A percentile compares a stretch with the other conserved stretches of the same genome.
These are phyloP conservation scores for Chrysochloris asiatica DNA, from an alignment of 2,113 vertebrate species.

Conservation along the genomic window DNA sequence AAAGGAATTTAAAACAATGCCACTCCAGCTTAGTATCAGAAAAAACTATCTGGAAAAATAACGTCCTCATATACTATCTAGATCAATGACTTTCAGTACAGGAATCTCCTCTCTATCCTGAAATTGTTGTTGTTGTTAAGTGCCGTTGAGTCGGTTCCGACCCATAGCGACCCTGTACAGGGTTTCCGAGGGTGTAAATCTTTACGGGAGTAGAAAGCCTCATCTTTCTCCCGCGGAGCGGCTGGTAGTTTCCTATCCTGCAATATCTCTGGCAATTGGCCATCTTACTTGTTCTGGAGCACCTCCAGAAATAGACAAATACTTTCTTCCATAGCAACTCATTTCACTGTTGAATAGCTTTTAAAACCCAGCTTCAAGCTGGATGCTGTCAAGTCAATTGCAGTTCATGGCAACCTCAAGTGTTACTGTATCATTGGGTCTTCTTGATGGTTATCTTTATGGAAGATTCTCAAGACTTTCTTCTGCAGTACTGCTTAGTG, in stretches of 20 bases:
- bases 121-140: too few relatives aligned
- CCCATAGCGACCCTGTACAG: too few relatives aligned
- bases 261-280: not conserved
- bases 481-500: not conserved
- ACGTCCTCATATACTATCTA: not conserved
- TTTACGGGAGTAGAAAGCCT: too few relatives aligned
- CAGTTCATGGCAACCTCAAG: not conserved
- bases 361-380: not conserved
- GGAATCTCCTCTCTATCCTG: not conserved
- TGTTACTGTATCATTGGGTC: not conserved
- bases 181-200: too few relatives aligned
- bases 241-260: too few relatives aligned
- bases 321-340: not conserved
- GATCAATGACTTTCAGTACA: not conserved
- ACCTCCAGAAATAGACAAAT: not conserved
- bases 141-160: too few relatives aligned
- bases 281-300: not conserved
- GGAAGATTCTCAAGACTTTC: not conserved
- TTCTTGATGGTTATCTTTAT: not conserved
- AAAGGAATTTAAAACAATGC: not conserved
- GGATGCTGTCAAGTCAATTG: not conserved
- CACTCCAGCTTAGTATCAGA: not conserved
- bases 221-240: too few relatives aligned
- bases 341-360: slow-evolving; percentile 10
- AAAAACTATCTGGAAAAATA: not conserved